Conservation (phyloP, 2,888 invertebrate species). For the Zeuzera pyrina region DNA sequence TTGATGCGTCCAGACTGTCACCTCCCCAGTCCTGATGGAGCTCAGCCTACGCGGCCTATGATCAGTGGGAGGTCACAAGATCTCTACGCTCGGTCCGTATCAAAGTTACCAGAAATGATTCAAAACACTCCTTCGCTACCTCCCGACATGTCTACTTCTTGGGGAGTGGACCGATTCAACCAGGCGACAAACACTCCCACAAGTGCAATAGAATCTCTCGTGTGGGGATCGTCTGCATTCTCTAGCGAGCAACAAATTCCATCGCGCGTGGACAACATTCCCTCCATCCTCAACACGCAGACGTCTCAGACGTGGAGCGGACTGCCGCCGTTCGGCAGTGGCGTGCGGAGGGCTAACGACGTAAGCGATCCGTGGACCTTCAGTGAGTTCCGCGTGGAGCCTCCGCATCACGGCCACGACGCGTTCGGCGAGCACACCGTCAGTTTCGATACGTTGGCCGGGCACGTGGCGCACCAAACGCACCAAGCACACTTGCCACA, state of each 20-base stretch:
- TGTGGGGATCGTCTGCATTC: constrained; percentile 42
- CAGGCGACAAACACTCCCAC: constrained; percentile 30
- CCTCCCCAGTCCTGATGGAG: constrained; percentile 50
- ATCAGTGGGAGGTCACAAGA: constrained; percentile 35
- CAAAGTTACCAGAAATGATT: constrained; percentile 41
- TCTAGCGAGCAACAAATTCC: constrained; percentile 26
- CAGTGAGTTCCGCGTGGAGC: constrained; percentile 57
- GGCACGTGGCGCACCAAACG: constrained; percentile 28
- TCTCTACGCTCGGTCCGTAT: constrained; percentile 34
- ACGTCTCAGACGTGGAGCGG: constrained; percentile 47
- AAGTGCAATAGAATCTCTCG: constrained; percentile 44
- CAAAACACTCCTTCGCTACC: constrained; percentile 26
- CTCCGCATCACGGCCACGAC: constrained; percentile 48
- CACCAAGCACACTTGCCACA: constrained; percentile 39
- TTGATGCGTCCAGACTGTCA: constrained; percentile 58
- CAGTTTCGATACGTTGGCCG: constrained; percentile 47
- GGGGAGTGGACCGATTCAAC: constrained; percentile 46
- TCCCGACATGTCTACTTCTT: constrained; percentile 38
- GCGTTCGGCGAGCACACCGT: constrained; percentile 54
- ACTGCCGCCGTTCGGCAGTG: constrained; percentile 43
- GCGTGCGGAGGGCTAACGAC: constrained; percentile 33
- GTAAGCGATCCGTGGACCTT: constrained; percentile 52
- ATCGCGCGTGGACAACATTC: constrained; percentile 30
- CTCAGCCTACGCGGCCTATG: constrained; percentile 27
- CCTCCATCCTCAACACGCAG: constrained; percentile 43